Evolutionary conservation across 2,113 vertebrate genomes (phyloP).

Genomic region (Podarcis cretensis): DNA sequence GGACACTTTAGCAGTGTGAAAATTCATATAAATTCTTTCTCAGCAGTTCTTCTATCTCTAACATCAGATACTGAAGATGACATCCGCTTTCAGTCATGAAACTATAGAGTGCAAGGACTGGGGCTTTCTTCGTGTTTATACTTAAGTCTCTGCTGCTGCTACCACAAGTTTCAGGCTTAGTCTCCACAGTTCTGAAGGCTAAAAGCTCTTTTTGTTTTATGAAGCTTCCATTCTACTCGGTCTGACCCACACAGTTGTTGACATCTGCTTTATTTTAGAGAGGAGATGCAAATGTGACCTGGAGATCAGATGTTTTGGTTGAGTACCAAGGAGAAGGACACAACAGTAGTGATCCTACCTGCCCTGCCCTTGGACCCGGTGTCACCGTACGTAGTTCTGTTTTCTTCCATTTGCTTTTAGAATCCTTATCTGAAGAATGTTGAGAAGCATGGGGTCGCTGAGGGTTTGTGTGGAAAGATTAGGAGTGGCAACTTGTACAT

Average conservation of each 20-base stretch:
- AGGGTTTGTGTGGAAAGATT: background rate
- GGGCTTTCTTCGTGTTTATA: background rate
- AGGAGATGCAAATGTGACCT: slow-evolving; percentile 83
- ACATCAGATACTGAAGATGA: background rate
- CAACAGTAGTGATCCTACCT: slow-evolving; percentile 86
- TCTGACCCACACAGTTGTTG: background rate
- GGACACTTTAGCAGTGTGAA: background rate
- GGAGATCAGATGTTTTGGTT: slow-evolving; percentile 94
- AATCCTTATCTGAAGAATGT: background rate
- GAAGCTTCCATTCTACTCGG: background rate
- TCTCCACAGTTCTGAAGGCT: background rate
- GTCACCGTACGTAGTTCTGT: slow-evolving; percentile 84
- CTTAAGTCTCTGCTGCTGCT: background rate
- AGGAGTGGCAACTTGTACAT: background rate
- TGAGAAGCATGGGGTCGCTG: background rate
- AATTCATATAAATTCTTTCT: background rate
- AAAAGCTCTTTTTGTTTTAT: background rate
- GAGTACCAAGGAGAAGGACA: slow-evolving; percentile 96
- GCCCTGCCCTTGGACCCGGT: slow-evolving; percentile 91
- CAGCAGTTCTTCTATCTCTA: background rate
- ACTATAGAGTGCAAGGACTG: background rate
- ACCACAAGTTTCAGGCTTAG: background rate
- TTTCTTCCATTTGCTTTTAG: background rate
- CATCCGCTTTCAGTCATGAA: background rate
- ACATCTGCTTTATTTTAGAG: slow-evolving; percentile 71